phyloP scores from a whole-genome alignment of 2,888 invertebrate genomes.

The Exephanes ischioxanthus region DNA sequence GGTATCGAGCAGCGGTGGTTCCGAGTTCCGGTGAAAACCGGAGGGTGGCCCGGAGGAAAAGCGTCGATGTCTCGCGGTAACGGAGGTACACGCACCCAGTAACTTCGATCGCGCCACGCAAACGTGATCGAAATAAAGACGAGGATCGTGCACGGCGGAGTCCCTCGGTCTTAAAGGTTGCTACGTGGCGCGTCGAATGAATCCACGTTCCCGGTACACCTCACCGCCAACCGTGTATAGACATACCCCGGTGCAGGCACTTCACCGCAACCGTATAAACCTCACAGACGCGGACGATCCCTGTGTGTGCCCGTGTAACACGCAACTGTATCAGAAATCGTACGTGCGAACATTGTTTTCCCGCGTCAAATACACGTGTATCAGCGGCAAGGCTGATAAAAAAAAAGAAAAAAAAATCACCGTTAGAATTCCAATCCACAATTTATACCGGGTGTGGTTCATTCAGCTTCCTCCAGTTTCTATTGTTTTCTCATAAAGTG shows the following conservation, averaged over 20 bases:
- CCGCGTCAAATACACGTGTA: constrained; percentile 1
- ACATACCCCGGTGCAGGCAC: not conserved
- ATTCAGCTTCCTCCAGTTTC: not conserved
- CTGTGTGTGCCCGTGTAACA: not conserved
- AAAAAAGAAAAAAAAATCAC: constrained; percentile 1
- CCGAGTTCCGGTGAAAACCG: constrained; percentile 13
- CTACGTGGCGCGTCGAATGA: constrained; percentile 25
- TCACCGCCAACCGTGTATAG: not conserved
- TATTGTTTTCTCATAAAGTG: not conserved
- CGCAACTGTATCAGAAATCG: constrained; percentile 9
- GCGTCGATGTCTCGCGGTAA: constrained; percentile 70
- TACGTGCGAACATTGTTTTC: constrained; percentile 19
- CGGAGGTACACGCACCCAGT: constrained; percentile 65
- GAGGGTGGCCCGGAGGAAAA: constrained; percentile 18
- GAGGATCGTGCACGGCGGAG: constrained; percentile 22
- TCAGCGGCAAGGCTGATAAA: not conserved
- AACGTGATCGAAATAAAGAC: constrained; percentile 74
- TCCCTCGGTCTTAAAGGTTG: constrained; percentile 22
- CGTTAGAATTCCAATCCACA: not conserved
- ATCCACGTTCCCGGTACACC: constrained; percentile 8
- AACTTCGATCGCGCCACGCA: constrained; percentile 71
- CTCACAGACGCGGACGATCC: not conserved
- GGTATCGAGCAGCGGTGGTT: constrained; percentile 1
- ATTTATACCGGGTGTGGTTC: not conserved
- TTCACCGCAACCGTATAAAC: not conserved